These are phyloP conservation scores for Drosophila virilis DNA, from an alignment of 1,140 invertebrate genomes.

Conservation along the genomic window DNA sequence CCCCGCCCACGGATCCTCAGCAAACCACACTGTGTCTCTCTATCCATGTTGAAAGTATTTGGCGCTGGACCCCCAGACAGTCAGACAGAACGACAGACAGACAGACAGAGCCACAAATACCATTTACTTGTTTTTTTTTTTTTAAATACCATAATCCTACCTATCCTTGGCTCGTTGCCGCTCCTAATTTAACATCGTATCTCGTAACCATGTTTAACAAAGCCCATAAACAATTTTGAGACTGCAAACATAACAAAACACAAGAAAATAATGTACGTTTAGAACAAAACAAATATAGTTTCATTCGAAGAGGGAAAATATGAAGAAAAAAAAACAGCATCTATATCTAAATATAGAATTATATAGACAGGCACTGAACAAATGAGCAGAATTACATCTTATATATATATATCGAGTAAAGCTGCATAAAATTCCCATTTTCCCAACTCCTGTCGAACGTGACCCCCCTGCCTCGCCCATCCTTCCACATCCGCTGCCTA, in stretches of 20 bases:
- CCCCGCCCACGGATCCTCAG: background rate
- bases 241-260: slow-evolving; percentile 65
- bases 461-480: background rate
- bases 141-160: background rate
- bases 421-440: slow-evolving; percentile 13
- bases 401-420: slow-evolving; percentile 28
- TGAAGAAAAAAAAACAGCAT: slow-evolving; percentile 17
- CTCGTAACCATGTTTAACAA: slow-evolving; percentile 45
- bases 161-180: slow-evolving; percentile 5
- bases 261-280: slow-evolving; percentile 41
- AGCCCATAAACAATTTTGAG: slow-evolving; percentile 79
- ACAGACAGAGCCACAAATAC: background rate
- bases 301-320: slow-evolving; percentile 33
- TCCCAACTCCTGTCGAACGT: background rate
- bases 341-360: slow-evolving; percentile 22
- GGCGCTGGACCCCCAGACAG: slow-evolving; percentile 28
- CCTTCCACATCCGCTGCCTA: slow-evolving; percentile 18
- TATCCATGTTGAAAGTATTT: slow-evolving; percentile 56
- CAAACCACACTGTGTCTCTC: slow-evolving; percentile 8
- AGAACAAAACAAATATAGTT: slow-evolving; percentile 37
- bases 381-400: slow-evolving; percentile 29
- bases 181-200: slow-evolving; percentile 17
- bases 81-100: slow-evolving; percentile 5
- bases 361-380: slow-evolving; percentile 57
- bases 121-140: slow-evolving; percentile 45